Base-by-base conservation (phyloP, 30 jellyfish, hydroid and myxozoan species). In the Chrysaora quinquecirrha region DNA sequence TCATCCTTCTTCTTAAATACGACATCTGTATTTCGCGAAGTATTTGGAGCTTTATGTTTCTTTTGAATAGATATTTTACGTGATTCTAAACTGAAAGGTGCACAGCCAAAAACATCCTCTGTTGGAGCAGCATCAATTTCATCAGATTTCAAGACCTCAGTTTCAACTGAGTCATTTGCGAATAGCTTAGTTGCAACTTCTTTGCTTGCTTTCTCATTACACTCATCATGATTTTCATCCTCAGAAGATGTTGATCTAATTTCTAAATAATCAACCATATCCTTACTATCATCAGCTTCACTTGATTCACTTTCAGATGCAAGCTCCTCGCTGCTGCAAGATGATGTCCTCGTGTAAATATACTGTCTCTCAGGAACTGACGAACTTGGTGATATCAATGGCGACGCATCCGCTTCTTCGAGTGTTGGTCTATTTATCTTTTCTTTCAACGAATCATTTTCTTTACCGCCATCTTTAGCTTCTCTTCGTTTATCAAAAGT, bases 241-340 rank as follows among this genome's bases (percentile, higher is more conserved):
- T 82, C 65, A 34, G 61, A 75, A n/a, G 90, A 80, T 28, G 76
- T 21, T 20, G 89, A 78, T 30, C 81, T 24, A 21, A 80, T 80
- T 25, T 30, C 56, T 21, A 35, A 64, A 30, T 80, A 69, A 48
- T 87, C 76, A 23, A 48, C 80, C 1, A 31, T 58, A n/a, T 58
- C 86, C 22, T 48, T 50, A 20, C 83, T 78, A 47, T 90, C 77
- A 21, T 67, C 74, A 10, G 28, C 81, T 19, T 16, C 35, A 1
- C 71, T 34, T 32, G 67, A 56, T 23, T 74, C 84, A 33, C 90
- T 35, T 2, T 18, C 29, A 10, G 76, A 46, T 27, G 18, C 21
- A 30, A 34, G 71, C 23, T 86, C 96, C 1, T 86, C 96, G 81
- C 98, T 93, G 72, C 98, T 93, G 58, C 98, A 93, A 22, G 98